Percentiles rank a stretch among this genome's conserved stretches.
Conservation (phyloP, 2,113 vertebrate genomes). For the Aptenodytes forsteri region DNA sequence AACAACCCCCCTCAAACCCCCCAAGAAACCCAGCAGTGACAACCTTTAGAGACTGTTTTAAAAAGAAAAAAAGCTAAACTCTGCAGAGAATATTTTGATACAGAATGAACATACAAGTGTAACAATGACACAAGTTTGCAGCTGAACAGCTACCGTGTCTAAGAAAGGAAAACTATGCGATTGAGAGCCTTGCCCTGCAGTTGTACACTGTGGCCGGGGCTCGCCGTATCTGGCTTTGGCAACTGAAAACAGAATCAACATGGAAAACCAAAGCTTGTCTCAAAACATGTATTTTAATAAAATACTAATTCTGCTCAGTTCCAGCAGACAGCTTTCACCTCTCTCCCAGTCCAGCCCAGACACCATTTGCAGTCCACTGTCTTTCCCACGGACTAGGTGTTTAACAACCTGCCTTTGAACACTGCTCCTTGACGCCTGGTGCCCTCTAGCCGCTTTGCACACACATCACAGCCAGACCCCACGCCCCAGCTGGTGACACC, state of each 20-base stretch:
- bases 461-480: not conserved
- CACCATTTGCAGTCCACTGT: not conserved
- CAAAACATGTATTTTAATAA: not conserved
- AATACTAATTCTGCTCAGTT: not conserved
- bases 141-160: not conserved
- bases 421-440: not conserved
- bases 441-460: not conserved
- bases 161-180: not conserved
- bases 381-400: accelerated
- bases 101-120: not conserved
- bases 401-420: not conserved
- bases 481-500: not conserved
- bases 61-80: not conserved
- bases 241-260: not conserved
- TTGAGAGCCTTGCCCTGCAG: not conserved
- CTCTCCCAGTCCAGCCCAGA: not conserved
- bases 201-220: not conserved
- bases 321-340: not conserved
- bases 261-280: not conserved
- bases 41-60: not conserved
- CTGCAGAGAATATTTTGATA: not conserved
- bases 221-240: accelerated
- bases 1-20: not conserved
- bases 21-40: not conserved
- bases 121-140: not conserved